Percentiles rank a stretch among this genome's conserved stretches.
phyloP scores from a whole-genome alignment of 2,888 invertebrate species.

The Erynnis tages region DNA sequence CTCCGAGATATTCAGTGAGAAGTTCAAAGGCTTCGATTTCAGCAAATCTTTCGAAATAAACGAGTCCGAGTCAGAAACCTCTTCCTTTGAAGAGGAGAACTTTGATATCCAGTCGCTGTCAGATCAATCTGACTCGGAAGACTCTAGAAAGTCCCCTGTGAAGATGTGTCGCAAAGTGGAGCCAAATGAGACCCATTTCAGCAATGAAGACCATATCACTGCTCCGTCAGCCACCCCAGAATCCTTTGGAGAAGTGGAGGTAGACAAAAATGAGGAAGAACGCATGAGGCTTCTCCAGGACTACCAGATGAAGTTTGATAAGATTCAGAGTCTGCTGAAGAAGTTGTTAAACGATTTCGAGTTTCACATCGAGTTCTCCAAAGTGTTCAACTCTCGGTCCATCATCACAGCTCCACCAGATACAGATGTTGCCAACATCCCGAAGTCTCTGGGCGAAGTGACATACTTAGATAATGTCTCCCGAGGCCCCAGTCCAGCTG shows the following conservation, averaged over 20 bases:
- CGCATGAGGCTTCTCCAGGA: slow-evolving; percentile 50
- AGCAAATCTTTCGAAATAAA: slow-evolving; percentile 62
- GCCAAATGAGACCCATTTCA: slow-evolving; percentile 28
- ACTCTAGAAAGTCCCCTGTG: slow-evolving; percentile 42
- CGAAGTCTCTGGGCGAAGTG: slow-evolving; percentile 44
- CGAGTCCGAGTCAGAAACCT: slow-evolving; percentile 45
- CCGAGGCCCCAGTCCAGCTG: slow-evolving; percentile 48
- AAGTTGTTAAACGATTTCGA: slow-evolving; percentile 63
- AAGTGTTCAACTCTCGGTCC: slow-evolving; percentile 57
- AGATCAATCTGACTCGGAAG: slow-evolving; percentile 55
- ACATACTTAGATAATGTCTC: slow-evolving; percentile 44
- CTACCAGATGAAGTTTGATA: slow-evolving; percentile 63
- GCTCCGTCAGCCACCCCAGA: slow-evolving; percentile 56
- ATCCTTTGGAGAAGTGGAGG: slow-evolving; percentile 66
- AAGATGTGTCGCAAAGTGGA: slow-evolving; percentile 68
- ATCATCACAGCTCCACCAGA: slow-evolving; percentile 46
- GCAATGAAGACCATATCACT: slow-evolving; percentile 38
- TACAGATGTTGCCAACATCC: slow-evolving; percentile 43
- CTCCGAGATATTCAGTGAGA: slow-evolving; percentile 56
- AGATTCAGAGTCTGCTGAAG: slow-evolving; percentile 55
- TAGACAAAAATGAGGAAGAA: slow-evolving; percentile 64
- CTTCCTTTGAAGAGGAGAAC: slow-evolving; percentile 51
- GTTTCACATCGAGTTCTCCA: slow-evolving; percentile 71
- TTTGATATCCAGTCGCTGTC: slow-evolving; percentile 59
- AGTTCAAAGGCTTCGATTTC: slow-evolving; percentile 59